These are phyloP conservation scores for Marcusenius ussheri DNA, from an alignment of 2,113 vertebrate species.

Conservation along the genomic window DNA sequence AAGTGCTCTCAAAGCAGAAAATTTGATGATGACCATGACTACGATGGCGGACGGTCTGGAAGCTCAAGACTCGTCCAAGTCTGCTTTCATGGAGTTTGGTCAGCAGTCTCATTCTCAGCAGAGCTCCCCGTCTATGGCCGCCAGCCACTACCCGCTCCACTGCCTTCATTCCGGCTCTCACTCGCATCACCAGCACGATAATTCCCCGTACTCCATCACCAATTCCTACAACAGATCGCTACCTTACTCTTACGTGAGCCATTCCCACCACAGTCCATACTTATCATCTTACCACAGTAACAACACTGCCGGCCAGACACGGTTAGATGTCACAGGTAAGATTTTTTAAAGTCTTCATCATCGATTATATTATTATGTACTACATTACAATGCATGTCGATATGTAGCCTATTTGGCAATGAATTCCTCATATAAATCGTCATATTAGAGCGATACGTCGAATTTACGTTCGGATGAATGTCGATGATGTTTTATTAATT, in stretches of 20 bases:
- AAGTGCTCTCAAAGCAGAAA: slow-evolving; percentile 88
- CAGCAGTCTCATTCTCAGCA: slow-evolving; percentile 84
- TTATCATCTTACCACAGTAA: slow-evolving; percentile 90
- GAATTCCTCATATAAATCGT: background rate
- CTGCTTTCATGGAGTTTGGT: slow-evolving; percentile 97
- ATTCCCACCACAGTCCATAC: slow-evolving; percentile 95
- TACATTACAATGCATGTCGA: background rate
- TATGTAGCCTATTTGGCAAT: background rate
- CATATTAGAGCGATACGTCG: background rate
- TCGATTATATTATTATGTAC: background rate
- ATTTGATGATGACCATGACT: slow-evolving; percentile 99
- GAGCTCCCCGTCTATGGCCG: slow-evolving; percentile 85
- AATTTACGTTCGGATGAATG: background rate
- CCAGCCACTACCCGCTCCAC: slow-evolving; percentile 90
- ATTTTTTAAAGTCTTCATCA: slow-evolving; percentile 17
- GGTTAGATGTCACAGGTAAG: slow-evolving; percentile 96
- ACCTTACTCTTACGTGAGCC: slow-evolving; percentile 93
- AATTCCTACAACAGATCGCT: slow-evolving; percentile 90
- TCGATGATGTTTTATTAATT: background rate
- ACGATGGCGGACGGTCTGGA: slow-evolving; percentile 99
- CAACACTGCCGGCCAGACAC: slow-evolving; percentile 78
- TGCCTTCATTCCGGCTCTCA: slow-evolving; percentile 86
- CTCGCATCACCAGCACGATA: slow-evolving; percentile 84
- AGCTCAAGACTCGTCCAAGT: slow-evolving; percentile 97
- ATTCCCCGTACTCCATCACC: slow-evolving; percentile 76